Evolutionary conservation across 2,113 vertebrate genomes (phyloP).

Genomic region (Pedetes capensis): DNA sequence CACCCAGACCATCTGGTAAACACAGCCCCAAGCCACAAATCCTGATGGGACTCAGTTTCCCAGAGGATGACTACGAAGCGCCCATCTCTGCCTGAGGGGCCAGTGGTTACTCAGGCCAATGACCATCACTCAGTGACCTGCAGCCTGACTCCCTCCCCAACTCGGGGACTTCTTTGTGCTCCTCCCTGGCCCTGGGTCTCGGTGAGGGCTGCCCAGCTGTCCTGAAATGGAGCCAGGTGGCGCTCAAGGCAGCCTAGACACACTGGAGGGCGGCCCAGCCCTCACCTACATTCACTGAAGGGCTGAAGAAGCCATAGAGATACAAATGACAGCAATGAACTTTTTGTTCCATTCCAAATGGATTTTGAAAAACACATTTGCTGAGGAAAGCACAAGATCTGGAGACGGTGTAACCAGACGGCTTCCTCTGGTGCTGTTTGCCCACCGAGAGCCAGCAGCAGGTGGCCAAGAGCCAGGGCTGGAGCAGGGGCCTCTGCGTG

Average conservation of each 20-base stretch:
- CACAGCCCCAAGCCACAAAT: too few relatives aligned
- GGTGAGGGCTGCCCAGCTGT: neutral
- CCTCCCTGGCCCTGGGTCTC: neutral
- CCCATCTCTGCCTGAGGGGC: too few relatives aligned
- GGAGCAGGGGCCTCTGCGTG: neutral
- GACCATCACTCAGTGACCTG: neutral
- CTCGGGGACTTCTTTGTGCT: too few relatives aligned
- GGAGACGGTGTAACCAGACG: neutral
- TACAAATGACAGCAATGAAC: too few relatives aligned
- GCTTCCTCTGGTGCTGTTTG: neutral
- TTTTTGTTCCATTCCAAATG: too few relatives aligned
- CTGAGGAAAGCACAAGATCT: neutral
- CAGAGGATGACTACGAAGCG: fast-evolving
- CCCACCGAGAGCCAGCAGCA: neutral
- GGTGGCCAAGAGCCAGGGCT: too few relatives aligned
- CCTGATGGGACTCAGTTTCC: too few relatives aligned
- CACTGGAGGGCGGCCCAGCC: too few relatives aligned
- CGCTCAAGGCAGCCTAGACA: neutral
- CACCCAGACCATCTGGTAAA: neutral
- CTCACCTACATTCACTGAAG: too few relatives aligned
- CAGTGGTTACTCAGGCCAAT: neutral
- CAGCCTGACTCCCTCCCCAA: neutral
- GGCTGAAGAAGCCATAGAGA: too few relatives aligned
- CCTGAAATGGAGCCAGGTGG: neutral
- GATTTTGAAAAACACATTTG: too few relatives aligned